Conservation (phyloP, 2,113 vertebrate genomes). For the Cyprinus carpio region DNA sequence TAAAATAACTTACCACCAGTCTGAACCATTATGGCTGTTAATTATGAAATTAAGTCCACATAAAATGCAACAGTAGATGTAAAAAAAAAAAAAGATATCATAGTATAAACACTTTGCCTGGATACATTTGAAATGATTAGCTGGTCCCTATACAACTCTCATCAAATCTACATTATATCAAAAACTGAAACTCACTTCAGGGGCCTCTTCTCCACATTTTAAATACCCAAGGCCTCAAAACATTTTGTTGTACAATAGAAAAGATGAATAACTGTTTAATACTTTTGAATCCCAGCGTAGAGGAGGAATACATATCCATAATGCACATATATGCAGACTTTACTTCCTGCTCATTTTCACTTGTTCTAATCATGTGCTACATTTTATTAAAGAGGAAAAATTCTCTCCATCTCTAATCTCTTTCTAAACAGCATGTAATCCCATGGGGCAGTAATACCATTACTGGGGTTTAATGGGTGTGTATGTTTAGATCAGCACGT, state of each 20-base stretch:
- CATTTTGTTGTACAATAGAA: neutral
- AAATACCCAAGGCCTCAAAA: neutral
- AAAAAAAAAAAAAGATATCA: neutral
- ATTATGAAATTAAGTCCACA: neutral
- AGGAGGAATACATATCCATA: neutral
- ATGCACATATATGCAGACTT: neutral
- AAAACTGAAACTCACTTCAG: neutral
- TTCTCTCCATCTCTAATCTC: slow-evolving; percentile 26
- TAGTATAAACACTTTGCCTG: neutral
- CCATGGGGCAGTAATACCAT: neutral
- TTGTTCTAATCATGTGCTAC: slow-evolving; percentile 18
- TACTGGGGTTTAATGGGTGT: slow-evolving; percentile 4
- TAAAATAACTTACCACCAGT: neutral
- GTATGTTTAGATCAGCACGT: slow-evolving; percentile 28
- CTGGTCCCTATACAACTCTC: neutral
- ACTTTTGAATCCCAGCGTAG: neutral
- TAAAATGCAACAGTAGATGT: neutral
- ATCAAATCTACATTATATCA: neutral
- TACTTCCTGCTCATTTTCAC: neutral
- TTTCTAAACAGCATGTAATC: slow-evolving; percentile 32
- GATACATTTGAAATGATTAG: neutral
- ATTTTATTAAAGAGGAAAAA: slow-evolving; percentile 24
- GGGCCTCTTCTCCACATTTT: neutral
- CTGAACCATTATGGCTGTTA: neutral
- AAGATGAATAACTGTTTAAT: neutral